Evolutionary conservation across 2,113 vertebrate genomes (phyloP).

Genomic region (Puntigrus tetrazona): DNA sequence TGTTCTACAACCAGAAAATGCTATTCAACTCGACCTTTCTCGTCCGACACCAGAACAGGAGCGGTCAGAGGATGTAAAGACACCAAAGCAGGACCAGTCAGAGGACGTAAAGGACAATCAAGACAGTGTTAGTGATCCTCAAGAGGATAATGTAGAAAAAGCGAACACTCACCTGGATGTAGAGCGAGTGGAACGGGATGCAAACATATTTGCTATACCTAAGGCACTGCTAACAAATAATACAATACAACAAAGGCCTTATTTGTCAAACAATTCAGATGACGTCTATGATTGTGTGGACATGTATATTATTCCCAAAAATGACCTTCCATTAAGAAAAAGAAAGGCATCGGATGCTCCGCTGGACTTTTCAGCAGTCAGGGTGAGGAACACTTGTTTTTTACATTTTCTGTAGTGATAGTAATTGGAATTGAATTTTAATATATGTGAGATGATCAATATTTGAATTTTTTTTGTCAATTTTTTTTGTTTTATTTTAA

Average conservation of each 20-base stretch:
- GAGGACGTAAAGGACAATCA: slow-evolving; percentile 21
- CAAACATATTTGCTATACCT: slow-evolving; percentile 25
- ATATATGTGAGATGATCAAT: background rate
- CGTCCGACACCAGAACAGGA: background rate
- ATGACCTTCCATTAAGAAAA: background rate
- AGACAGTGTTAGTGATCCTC: background rate
- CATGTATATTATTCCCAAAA: slow-evolving; percentile 29
- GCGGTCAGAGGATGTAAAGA: too few species aligned
- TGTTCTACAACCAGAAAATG: background rate
- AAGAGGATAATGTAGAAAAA: background rate
- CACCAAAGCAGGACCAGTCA: too few species aligned
- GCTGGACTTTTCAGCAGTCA: slow-evolving; percentile 44
- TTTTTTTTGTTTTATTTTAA: background rate
- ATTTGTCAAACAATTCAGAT: background rate
- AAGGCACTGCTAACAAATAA: slow-evolving; percentile 6
- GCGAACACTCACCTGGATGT: background rate
- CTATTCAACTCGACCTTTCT: background rate
- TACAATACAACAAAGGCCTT: background rate
- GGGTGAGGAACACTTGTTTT: slow-evolving; percentile 42
- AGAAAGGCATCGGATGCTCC: background rate
- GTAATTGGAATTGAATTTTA: background rate
- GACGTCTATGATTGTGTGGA: slow-evolving; percentile 39
- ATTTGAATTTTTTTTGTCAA: too few species aligned
- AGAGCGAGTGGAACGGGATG: background rate
- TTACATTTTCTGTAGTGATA: too few species aligned